phyloP scores from a whole-genome alignment of 2,888 invertebrate species.

The Clitarchus hookeri region DNA sequence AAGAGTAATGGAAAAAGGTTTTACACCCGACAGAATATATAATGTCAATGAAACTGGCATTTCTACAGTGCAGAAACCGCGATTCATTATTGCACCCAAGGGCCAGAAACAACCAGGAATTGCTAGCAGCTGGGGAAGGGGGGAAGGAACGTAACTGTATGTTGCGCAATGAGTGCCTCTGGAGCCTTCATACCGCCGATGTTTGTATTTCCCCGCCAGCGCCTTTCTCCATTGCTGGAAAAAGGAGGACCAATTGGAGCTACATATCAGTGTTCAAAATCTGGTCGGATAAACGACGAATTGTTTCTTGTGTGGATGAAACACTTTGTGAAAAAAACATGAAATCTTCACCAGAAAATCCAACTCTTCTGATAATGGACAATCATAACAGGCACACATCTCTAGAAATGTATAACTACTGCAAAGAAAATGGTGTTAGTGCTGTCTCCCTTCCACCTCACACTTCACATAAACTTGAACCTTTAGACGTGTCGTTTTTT shows the following conservation, averaged over 20 bases:
- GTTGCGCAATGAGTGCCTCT: slow-evolving; percentile 53
- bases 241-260: slow-evolving; percentile 53
- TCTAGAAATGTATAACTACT: slow-evolving; percentile 27
- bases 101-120: slow-evolving; percentile 53
- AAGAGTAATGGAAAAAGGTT: slow-evolving; percentile 44
- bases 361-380: slow-evolving; percentile 35
- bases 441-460: slow-evolving; percentile 39
- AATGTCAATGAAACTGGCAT: slow-evolving; percentile 55
- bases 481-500: slow-evolving; percentile 38
- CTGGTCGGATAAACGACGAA: slow-evolving; percentile 37
- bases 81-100: slow-evolving; percentile 51
- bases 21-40: slow-evolving; percentile 48
- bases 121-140: slow-evolving; percentile 52
- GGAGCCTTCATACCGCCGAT: slow-evolving; percentile 54
- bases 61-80: slow-evolving; percentile 52
- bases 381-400: slow-evolving; percentile 33
- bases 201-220: slow-evolving; percentile 53
- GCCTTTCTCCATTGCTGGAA: slow-evolving; percentile 50
- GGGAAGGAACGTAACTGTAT: slow-evolving; percentile 52
- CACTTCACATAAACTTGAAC: slow-evolving; percentile 36
- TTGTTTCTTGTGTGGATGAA: slow-evolving; percentile 30
- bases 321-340: slow-evolving; percentile 30
- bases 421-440: slow-evolving; percentile 31
- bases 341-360: slow-evolving; percentile 15
- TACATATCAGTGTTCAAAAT: slow-evolving; percentile 49